Conservation (phyloP, 2,113 vertebrate genomes). For the Peucedramus taeniatus region DNA sequence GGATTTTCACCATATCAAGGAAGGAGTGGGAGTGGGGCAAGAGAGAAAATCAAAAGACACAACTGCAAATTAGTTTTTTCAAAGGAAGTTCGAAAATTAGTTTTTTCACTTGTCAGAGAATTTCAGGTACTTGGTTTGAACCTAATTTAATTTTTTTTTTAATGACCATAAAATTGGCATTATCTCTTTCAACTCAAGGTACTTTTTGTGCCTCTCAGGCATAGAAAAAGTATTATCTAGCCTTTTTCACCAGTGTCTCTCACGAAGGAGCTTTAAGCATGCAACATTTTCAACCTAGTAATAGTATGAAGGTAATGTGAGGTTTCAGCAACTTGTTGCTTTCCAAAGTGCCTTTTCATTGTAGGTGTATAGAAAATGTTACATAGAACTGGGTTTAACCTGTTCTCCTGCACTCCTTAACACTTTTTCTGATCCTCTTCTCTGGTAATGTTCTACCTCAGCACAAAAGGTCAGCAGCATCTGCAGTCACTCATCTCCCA, state of each 20-base stretch:
- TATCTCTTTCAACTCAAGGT: neutral
- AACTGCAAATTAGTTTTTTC: neutral
- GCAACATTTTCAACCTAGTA: neutral
- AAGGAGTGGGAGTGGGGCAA: neutral
- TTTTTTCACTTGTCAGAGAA: neutral
- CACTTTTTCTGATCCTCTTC: neutral
- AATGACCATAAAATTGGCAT: neutral
- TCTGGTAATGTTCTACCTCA: neutral
- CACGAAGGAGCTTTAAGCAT: neutral
- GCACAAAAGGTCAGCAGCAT: neutral
- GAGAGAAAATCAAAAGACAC: neutral
- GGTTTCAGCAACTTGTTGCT: neutral
- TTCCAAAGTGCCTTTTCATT: neutral
- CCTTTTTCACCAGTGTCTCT: neutral
- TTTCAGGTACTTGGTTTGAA: neutral
- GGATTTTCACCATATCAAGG: neutral
- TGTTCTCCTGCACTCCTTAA: neutral
- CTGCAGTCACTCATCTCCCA: neutral
- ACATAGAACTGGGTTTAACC: neutral
- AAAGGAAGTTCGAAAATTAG: neutral
- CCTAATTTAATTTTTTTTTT: neutral
- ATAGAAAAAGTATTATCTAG: neutral
- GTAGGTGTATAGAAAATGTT: neutral
- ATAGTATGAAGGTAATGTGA: neutral
- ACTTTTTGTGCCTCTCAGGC: neutral